Evolutionary conservation across 1,140 invertebrate species (phyloP), one percentile per base, ranked within the genome.

Genomic region (Ptiloglossa arizonensis): DNA sequence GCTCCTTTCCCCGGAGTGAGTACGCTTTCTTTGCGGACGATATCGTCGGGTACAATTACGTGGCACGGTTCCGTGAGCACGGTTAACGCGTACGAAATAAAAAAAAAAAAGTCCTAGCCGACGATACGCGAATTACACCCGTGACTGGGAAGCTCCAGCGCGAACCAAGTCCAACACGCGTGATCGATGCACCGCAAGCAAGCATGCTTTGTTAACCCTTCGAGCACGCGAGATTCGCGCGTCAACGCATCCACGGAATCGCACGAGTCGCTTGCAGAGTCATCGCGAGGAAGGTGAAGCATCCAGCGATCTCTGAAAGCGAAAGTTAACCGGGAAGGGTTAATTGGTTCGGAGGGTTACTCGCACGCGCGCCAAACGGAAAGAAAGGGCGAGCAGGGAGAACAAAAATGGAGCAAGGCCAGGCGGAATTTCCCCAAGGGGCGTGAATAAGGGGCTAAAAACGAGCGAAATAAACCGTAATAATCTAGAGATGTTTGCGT

Each of bases 401-500:
- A 48, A 67, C 8, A 74, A 50, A 19, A 62, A 46, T 35, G 50
- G 44, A 41, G 38, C 22, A 50, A 67, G 52, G 19, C 9, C 46
- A 5, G 13, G 24, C 52, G 22, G n/a, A n/a, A n/a, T 5, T 70
- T 19, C 56, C 29, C 48, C n/a, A 24, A 19, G 11, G 32, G 44
- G 22, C 46, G 70, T 70, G 48, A 19, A 64, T 59, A 35, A 63
- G 22, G 67, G 48, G 9, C 38, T 56, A 29, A 48, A 66, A 77
- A 54, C 63, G 54, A 85, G 60, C 69, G 70, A 86, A 77, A 86
- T 48, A 83, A 83, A 80, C 54, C 44, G 60, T 73, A 80, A 82
- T 80, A 82, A 86, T 60, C 59, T 81, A 67, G 63, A 69, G 54
- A 82, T 57, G 35, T 75, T 85, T 85, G 76, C 74, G 82, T 88